Conservation (phyloP, 2,888 invertebrate species). For the Tipula confusa region DNA sequence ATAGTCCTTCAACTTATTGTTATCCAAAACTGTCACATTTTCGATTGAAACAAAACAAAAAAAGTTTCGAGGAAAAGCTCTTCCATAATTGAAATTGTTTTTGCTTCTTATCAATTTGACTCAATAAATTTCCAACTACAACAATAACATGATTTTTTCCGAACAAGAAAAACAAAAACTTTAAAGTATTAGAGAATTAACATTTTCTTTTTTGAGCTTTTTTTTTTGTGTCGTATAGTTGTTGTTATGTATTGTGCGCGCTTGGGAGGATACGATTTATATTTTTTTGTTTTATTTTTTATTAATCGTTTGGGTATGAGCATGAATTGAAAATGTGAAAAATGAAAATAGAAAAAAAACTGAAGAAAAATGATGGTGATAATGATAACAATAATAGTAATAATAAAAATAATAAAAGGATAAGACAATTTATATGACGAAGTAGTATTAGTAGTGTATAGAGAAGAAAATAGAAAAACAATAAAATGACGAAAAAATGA, state of each 20-base stretch:
- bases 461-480: neutral
- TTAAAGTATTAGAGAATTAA: slow-evolving; percentile 12
- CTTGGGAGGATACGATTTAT: slow-evolving; percentile 20
- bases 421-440: neutral
- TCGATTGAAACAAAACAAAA: neutral
- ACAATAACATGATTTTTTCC: slow-evolving; percentile 8
- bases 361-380: slow-evolving; percentile 3
- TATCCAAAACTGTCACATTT: slow-evolving; percentile 5
- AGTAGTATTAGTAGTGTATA: too few species aligned
- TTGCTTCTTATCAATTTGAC: neutral
- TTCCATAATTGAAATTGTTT: neutral
- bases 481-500: slow-evolving; percentile 12
- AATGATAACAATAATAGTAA: slow-evolving; percentile 6
- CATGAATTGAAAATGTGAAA: neutral
- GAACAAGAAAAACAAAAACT: slow-evolving; percentile 25
- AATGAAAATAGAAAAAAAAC: neutral
- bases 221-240: neutral
- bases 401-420: slow-evolving; percentile 20
- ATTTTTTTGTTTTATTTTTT: neutral
- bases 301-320: slow-evolving; percentile 25
- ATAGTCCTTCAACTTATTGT: neutral
- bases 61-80: neutral
- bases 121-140: neutral
- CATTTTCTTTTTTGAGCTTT: neutral
- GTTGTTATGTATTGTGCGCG: neutral